Base-by-base conservation (phyloP, 2,888 invertebrate species). In the Oxytorus armatus region DNA sequence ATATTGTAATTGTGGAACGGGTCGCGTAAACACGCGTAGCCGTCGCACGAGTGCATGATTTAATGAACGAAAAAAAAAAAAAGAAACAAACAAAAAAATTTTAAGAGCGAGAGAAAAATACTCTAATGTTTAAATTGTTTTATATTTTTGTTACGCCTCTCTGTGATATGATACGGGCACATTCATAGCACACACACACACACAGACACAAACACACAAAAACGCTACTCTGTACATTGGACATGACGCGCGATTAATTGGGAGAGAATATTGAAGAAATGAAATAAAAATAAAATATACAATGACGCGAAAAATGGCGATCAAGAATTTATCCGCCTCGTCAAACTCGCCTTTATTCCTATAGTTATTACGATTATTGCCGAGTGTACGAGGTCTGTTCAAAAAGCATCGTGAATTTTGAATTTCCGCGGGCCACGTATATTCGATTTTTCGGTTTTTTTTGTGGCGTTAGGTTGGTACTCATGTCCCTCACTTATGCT, bases 81-180 rank as follows among this genome's bases (percentile, higher is more conserved):
- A 74, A 74, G 59, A 21, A 29, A 33, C 16, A 83, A 69, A 75
- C 49, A 68, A 55, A 51, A 70, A 63, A 73, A 42, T 11, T 29
- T 55, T 29, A 61, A 63, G 74, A 66, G 42, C 63, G 74, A 75
- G 74, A 73, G 53, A 75, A 44, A 76, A 78, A 29, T 5, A 82
- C 72, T 82, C 69, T 84, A 86, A 88, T 85, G 82, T 86, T 88
- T 84, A 87, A 90, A 90, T 90, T 88, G 82, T 89, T 90, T 90
- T 85, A 89, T 89, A 90, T 90, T 88, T 89, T 90, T 90, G 87
- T 90, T 90, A 89, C 89, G 89, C 89, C 90, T 91, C 89, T 90
- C 91, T 90, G 91, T 91, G 91, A 91, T 91, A 91, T 88, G 86
- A 90, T 89, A 90, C 89, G 90, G 91, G 91, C 90, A 90, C 91